Base-by-base conservation (phyloP, 2,888 invertebrate genomes). In the Acronicta alni region DNA sequence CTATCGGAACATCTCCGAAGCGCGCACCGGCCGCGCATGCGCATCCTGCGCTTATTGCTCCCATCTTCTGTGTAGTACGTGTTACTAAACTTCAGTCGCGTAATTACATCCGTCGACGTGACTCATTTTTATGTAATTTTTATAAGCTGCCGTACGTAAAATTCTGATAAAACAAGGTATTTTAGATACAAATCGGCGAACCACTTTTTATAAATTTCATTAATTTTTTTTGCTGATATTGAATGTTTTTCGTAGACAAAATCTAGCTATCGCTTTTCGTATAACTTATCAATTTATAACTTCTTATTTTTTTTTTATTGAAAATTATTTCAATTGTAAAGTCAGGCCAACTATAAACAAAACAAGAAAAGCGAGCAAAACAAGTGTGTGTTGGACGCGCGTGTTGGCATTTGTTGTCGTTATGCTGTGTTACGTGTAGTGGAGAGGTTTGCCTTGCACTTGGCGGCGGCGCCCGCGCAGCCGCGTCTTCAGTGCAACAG, bases 401-500 rank as follows among this genome's bases (percentile, higher is more conserved):
- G 68, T 68, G 75, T 71, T 67, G 73, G 64, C 66, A 69, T 69
- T 73, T 73, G 72, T 68, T 63, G 64, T 78, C 80, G 81, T 89
- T 89, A 89, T 84, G 84, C 72, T 77, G 81, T 86, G 87, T 90
- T 89, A 91, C 89, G 89, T 88, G 71, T 67, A 54, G 60, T 52
- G 63, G 71, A 84, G 87, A 76, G 69, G 88, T 84, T 89, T 78
- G 75, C 89, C 88, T 89, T 89, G 89, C 90, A 85, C 89, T 89
- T 90, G 89, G 84, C 67, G 68, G 60, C 46, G 57, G 67, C 57
- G 67, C 67, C 46, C 53, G 67, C 67, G 72, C 72, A 49, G 39
- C 51, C 58, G 61, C 55, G 75, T 91, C 91, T 89, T 89, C 89
- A 90, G 90, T 86, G 87, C 91, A 90, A 90, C 83, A 90, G 83